These are phyloP conservation scores for Pseudomyrmex gracilis DNA, from an alignment of 1,140 invertebrate species.

Conservation along the genomic window DNA sequence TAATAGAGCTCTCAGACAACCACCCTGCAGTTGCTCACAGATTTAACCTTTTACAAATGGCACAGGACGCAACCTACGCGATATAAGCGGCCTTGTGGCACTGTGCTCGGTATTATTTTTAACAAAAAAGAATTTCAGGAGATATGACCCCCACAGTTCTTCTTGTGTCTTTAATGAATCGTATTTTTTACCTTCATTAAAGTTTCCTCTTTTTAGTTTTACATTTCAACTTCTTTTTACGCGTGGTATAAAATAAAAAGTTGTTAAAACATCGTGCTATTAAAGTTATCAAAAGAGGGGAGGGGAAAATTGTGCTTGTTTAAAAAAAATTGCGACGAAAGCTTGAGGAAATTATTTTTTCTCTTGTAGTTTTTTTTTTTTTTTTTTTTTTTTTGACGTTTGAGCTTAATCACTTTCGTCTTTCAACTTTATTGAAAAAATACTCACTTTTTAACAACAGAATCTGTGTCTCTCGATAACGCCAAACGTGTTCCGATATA, in stretches of 20 bases:
- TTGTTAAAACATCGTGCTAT: neutral
- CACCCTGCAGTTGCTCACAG: neutral
- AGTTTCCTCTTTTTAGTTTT: neutral
- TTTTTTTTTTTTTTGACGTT: neutral
- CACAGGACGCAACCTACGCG: neutral
- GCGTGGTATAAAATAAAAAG: neutral
- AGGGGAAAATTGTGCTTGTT: neutral
- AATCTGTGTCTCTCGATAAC: conserved; percentile 16
- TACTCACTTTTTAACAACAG: neutral
- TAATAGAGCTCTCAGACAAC: conserved; percentile 11
- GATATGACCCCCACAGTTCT: neutral
- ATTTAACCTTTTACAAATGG: neutral
- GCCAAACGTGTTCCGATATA: neutral
- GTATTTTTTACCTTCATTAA: neutral
- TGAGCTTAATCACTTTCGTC: neutral
- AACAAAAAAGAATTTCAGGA: neutral
- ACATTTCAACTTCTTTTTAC: neutral
- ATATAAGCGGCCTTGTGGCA: neutral
- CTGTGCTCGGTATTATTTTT: neutral
- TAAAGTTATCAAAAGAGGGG: neutral
- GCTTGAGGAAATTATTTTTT: neutral
- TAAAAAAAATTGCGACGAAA: neutral
- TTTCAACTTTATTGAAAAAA: conserved; percentile 1
- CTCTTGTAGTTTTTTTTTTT: too few species aligned
- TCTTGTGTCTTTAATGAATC: neutral